These are phyloP conservation scores for Planococcus citri DNA, from an alignment of 1,140 invertebrate species.

Conservation along the genomic window DNA sequence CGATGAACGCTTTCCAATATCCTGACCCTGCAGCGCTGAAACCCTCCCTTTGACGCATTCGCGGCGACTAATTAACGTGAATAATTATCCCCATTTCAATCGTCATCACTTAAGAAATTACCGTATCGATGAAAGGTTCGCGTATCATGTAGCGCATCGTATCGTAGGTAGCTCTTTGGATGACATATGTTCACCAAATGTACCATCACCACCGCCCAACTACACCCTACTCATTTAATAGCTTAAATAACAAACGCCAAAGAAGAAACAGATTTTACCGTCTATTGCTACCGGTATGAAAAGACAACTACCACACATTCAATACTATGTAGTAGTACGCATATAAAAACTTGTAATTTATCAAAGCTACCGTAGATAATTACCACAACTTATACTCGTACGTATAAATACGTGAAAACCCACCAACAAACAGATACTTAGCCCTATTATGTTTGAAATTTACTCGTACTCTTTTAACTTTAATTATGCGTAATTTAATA, in stretches of 20 bases:
- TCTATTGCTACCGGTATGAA: no score
- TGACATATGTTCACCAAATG: background rate
- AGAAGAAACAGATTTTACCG: background rate
- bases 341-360: background rate
- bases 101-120: background rate
- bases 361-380: background rate
- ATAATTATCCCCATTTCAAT: background rate
- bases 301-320: background rate
- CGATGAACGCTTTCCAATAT: no score
- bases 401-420: no score
- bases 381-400: background rate
- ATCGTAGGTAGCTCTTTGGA: background rate
- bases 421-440: no score
- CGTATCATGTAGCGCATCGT: no score
- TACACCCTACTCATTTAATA: background rate
- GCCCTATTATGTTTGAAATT: no score
- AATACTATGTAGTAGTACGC: no score
- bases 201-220: background rate
- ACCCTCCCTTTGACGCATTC: no score
- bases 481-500: background rate
- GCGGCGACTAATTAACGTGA: background rate
- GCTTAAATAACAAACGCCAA: background rate
- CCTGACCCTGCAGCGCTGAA: no score
- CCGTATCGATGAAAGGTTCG: background rate
- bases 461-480: background rate